A percentile compares a stretch with the other conserved stretches of the same genome.
phyloP scores from a whole-genome alignment of 1,140 invertebrate species.

The Leptestheria dahalacensis region DNA sequence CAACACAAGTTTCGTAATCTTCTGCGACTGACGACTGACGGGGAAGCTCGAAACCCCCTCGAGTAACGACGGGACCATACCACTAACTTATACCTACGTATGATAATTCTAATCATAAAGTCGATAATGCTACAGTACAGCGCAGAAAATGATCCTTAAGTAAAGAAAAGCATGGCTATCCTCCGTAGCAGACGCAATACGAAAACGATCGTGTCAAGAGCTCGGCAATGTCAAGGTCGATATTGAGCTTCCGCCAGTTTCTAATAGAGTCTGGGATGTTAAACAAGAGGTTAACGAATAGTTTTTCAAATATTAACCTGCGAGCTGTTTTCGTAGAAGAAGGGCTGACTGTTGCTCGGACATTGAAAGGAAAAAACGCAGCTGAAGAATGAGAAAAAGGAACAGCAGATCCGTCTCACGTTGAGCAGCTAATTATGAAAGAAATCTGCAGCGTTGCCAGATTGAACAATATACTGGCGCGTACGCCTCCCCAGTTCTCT shows the following conservation, averaged over 20 bases:
- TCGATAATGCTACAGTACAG: neutral
- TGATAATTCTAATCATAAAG: neutral
- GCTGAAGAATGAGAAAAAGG: neutral
- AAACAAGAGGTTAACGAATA: constrained; percentile 5
- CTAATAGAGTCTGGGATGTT: neutral
- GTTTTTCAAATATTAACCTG: constrained; percentile 56
- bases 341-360: constrained; percentile 88
- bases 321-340: constrained; percentile 85
- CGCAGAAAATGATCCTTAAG: neutral
- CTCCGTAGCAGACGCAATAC: neutral
- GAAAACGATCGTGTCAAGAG: neutral
- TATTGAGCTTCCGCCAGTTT: neutral
- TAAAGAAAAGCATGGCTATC: constrained; percentile 10
- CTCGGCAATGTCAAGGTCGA: constrained; percentile 2
- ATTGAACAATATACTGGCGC: neutral
- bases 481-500: no score
- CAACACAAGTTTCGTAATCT: no score
- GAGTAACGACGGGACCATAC: no score
- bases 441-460: neutral
- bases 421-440: neutral
- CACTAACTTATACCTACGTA: no score
- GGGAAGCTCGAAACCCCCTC: no score
- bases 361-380: constrained; percentile 33
- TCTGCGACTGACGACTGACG: no score
- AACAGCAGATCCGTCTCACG: neutral